A percentile compares a stretch with the other conserved stretches of the same genome.
Evolutionary conservation across 1,140 invertebrate genomes (phyloP).

Genomic region (Caenorhabditis inopinata): DNA sequence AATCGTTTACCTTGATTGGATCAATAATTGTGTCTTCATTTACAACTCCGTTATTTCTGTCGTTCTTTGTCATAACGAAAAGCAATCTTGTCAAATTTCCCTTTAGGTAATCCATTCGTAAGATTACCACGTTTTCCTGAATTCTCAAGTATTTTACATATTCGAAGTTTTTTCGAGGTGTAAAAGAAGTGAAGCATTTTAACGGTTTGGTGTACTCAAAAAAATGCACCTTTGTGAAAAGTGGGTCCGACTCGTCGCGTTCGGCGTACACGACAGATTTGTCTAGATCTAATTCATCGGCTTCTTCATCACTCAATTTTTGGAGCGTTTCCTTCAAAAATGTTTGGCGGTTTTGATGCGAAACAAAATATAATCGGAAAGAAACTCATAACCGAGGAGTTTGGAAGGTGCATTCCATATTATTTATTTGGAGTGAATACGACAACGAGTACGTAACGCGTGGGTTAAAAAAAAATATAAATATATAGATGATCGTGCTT

Average conservation of each 20-base stretch:
- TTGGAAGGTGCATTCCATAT: conserved; percentile 1
- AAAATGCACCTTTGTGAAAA: conserved; percentile 17
- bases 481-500: not conserved
- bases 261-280: conserved; percentile 24
- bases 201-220: not conserved
- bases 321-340: conserved; percentile 31
- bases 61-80: conserved; percentile 56
- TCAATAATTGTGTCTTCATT: conserved; percentile 37
- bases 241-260: conserved; percentile 18
- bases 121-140: conserved; percentile 61
- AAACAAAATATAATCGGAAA: conserved; percentile 6
- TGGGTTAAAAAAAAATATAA: not conserved
- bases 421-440: not conserved
- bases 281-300: conserved; percentile 20
- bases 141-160: conserved; percentile 1
- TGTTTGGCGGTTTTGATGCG: not conserved
- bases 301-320: conserved; percentile 17
- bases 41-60: not conserved
- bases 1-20: conserved; percentile 29
- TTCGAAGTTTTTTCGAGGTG: not conserved
- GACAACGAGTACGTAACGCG: not conserved
- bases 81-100: conserved; percentile 52
- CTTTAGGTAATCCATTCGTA: conserved; percentile 51
- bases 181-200: conserved; percentile 43
- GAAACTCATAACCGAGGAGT: conserved; percentile 23